These are phyloP conservation scores for Bergia sp. DNA, from an alignment of 92 coral and sea anemone genomes.

Conservation along the genomic window DNA sequence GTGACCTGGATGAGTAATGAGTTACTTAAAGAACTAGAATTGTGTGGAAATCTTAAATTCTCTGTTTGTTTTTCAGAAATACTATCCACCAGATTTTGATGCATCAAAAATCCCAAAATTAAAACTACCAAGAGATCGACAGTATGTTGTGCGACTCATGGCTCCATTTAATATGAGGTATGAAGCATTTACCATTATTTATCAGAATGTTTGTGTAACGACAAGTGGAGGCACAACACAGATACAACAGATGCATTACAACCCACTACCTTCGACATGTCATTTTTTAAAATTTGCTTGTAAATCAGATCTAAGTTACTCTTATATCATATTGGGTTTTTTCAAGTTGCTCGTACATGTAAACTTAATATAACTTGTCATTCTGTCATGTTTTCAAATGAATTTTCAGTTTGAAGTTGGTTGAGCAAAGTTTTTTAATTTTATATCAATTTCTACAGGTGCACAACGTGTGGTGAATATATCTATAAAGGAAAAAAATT, in stretches of 20 bases:
- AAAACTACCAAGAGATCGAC: constrained; percentile 92
- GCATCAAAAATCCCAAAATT: constrained; percentile 99
- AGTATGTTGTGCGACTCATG: constrained; percentile 97
- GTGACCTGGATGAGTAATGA: no score
- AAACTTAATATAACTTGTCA: background rate
- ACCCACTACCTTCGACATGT: no score
- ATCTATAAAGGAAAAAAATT: constrained; percentile 97
- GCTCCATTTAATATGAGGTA: constrained; percentile 99
- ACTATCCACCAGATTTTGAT: constrained; percentile 99
- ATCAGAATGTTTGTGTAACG: background rate
- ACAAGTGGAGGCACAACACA: background rate
- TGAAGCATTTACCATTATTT: background rate
- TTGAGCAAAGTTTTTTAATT: background rate
- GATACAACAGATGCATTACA: no score
- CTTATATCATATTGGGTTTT: no score
- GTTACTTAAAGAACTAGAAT: no score
- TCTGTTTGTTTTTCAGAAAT: constrained; percentile 73
- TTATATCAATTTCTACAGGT: constrained; percentile 52
- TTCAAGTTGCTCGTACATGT: background rate
- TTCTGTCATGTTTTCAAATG: background rate
- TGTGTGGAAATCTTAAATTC: background rate
- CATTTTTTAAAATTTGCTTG: no score
- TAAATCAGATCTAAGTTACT: no score
- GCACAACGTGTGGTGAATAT: constrained; percentile 98
- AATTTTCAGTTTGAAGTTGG: background rate